Conservation (phyloP, 64 coral and sea anemone species). For the Porites australiensis region DNA sequence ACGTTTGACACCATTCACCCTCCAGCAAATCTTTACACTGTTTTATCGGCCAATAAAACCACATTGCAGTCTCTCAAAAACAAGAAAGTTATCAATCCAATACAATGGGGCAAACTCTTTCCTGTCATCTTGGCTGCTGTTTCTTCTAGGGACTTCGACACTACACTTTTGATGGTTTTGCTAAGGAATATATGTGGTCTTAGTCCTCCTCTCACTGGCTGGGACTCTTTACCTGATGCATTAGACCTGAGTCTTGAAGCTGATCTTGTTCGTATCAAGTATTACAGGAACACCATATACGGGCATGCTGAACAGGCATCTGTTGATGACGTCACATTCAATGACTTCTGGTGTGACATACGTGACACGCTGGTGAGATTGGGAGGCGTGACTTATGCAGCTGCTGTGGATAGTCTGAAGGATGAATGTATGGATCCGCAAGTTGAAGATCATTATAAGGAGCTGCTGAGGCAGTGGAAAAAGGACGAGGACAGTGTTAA, state of each 20-base stretch:
- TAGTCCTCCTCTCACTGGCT: not conserved
- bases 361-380: slow-evolving; percentile 15
- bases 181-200: slow-evolving; percentile 29
- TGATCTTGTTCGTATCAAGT: slow-evolving; percentile 16
- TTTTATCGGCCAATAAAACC: not conserved
- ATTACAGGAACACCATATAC: slow-evolving; percentile 28
- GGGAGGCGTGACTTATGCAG: not conserved
- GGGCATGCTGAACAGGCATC: not conserved
- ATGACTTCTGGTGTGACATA: slow-evolving; percentile 15
- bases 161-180: slow-evolving; percentile 8
- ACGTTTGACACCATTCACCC: slow-evolving; percentile 16
- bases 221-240: slow-evolving; percentile 3
- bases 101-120: slow-evolving; percentile 35
- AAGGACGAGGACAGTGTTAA: slow-evolving; percentile 21
- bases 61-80: not conserved
- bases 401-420: not conserved
- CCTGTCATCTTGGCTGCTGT: not conserved
- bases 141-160: slow-evolving; percentile 22
- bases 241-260: slow-evolving; percentile 40
- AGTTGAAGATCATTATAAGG: not conserved
- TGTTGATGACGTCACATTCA: not conserved
- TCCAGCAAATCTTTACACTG: not conserved
- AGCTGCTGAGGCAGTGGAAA: not conserved
- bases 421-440: slow-evolving; percentile 1
- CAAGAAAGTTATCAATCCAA: slow-evolving; percentile 6